phyloP scores from a whole-genome alignment of 2,888 invertebrate genomes.

The Xiphydria camelus region DNA sequence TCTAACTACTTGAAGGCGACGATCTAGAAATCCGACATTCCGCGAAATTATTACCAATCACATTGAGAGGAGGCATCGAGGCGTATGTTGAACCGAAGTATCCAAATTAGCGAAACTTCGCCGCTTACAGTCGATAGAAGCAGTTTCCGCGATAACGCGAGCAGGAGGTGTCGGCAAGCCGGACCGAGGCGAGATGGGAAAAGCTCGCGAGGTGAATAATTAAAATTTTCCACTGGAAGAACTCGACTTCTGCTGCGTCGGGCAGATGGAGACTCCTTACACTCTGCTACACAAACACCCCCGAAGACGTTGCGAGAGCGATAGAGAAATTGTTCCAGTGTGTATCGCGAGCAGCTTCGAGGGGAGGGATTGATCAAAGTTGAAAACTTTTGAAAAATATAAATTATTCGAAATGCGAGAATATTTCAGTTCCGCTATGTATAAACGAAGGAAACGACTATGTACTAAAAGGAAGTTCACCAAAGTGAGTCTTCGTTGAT shows the following conservation, averaged over 20 bases:
- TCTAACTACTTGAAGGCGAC: neutral
- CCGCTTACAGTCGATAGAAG: neutral
- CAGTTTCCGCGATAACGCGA: no score
- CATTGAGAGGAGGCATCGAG: conserved; percentile 2
- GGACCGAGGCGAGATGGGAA: conserved; percentile 19
- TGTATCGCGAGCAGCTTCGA: no score
- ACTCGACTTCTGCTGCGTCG: conserved; percentile 34
- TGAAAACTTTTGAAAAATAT: no score
- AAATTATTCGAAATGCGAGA: no score
- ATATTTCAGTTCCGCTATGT: no score
- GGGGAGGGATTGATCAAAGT: no score
- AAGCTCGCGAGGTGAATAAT: conserved; percentile 50
- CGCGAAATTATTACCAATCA: conserved; percentile 17
- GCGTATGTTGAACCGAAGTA: conserved; percentile 20
- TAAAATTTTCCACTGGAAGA: conserved; percentile 49
- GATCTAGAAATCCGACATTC: conserved; percentile 13
- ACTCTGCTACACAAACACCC: conserved; percentile 27
- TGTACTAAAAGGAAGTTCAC: no score
- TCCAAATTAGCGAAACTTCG: conserved; percentile 44
- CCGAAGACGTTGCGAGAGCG: conserved; percentile 5
- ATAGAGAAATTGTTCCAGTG: neutral
- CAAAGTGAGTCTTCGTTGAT: no score
- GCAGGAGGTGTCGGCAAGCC: no score
- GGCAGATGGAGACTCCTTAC: conserved; percentile 3
- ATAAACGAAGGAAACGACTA: no score